Base-by-base conservation (phyloP, 1,140 invertebrate species). In the Leptoteleia sp. region DNA sequence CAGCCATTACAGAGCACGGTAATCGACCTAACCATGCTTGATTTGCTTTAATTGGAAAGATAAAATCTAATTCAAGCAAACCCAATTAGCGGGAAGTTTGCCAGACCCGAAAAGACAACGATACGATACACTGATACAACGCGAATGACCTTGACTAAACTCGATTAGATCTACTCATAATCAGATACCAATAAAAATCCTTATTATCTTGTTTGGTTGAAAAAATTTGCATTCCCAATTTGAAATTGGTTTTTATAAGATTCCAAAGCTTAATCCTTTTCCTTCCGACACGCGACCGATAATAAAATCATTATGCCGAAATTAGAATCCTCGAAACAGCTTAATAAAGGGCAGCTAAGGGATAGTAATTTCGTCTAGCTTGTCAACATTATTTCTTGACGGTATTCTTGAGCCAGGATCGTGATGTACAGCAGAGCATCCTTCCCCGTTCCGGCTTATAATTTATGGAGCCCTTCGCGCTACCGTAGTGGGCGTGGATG, bases 381-480 rank as follows among this genome's bases (percentile, higher is more conserved):
- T 57, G 64, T 70, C 50, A 55, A 61, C 45, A n/a, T 8, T 22
- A 15, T 42, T 57, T 54, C 27, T 54, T 38, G 16, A 5, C 12
- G 6, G 25, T 29, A 59, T 25, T 11, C 55, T 48, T 61, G 52
- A 9, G n/a, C 29, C 9, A n/a, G 35, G 11, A 50, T 54, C 52
- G 43, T 65, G 77, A 55, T 64, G 35, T 52, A 68, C 57, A 47
- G 57, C 13, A 16, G 47, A 47, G 61, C 33, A 71, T 76, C 73
- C 15, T 59, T 57, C 64, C 48, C 65, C 50, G 8, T 67, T 62
- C 52, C 47, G 55, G 59, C 77, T 75, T 81, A 75, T 83, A 83
- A 86, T 84, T 85, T 86, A 83, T 84, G 68, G 83, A 83, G 45
- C 81, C 83, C 77, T 78, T 75, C 50, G 67, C 61, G 52, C 40